phyloP scores from a whole-genome alignment of 2,888 invertebrate species.

The Phalera bucephala region DNA sequence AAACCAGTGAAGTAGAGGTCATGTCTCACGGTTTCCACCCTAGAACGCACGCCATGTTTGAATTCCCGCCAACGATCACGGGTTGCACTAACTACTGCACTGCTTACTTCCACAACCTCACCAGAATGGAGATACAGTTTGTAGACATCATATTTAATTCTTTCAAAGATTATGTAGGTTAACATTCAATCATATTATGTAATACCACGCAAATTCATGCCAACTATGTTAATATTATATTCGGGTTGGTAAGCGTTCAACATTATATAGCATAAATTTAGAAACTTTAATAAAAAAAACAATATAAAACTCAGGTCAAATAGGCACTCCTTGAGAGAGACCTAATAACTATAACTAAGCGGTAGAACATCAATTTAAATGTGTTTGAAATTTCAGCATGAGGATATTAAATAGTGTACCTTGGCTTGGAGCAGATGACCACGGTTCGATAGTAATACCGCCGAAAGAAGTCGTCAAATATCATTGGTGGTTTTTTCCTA shows the following conservation, averaged over 20 bases:
- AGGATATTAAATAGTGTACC: slow-evolving; percentile 56
- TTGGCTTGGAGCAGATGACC: slow-evolving; percentile 70
- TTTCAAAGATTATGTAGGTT: no score
- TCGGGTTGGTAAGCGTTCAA: no score
- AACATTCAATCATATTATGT: no score
- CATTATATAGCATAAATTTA: no score
- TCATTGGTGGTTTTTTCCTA: slow-evolving; percentile 77
- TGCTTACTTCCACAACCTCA: slow-evolving; percentile 68
- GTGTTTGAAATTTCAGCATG: slow-evolving; percentile 40
- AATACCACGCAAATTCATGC: no score
- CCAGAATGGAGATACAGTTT: slow-evolving; percentile 74
- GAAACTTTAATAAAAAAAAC: no score
- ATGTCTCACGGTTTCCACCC: slow-evolving; percentile 73
- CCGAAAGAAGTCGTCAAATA: slow-evolving; percentile 67
- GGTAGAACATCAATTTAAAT: no score
- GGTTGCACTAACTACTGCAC: slow-evolving; percentile 69
- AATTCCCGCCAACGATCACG: slow-evolving; percentile 72
- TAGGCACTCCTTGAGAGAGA: no score
- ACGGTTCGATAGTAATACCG: slow-evolving; percentile 58
- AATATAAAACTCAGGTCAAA: no score
- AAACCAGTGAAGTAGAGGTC: slow-evolving; percentile 62
- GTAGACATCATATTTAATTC: slow-evolving; percentile 3
- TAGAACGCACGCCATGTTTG: slow-evolving; percentile 60
- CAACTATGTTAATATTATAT: no score
- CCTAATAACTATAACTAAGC: no score